Evolutionary conservation across 2,888 invertebrate species (phyloP).

Genomic region (Myopa tessellatipennis): DNA sequence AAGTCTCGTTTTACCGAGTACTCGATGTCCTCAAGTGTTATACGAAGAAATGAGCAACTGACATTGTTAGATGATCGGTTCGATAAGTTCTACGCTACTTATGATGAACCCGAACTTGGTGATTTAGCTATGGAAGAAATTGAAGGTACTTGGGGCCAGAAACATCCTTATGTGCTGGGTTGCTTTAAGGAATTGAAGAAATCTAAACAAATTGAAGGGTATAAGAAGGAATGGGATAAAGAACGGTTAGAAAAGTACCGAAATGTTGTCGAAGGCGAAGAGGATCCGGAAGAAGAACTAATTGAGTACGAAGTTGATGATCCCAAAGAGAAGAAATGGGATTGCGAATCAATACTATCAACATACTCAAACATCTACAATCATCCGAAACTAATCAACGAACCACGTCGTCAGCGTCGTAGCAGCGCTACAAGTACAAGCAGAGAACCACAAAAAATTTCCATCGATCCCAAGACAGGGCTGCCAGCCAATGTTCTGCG

Average conservation of each 20-base stretch:
- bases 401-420: slow-evolving; percentile 70
- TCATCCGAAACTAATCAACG: slow-evolving; percentile 88
- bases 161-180: slow-evolving; percentile 76
- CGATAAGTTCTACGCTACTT: slow-evolving; percentile 86
- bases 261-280: slow-evolving; percentile 66
- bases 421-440: slow-evolving; percentile 40
- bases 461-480: slow-evolving; percentile 79
- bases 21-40: slow-evolving; percentile 92
- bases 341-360: slow-evolving; percentile 90
- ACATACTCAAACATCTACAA: slow-evolving; percentile 93
- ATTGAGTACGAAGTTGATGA: slow-evolving; percentile 74
- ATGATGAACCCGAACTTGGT: slow-evolving; percentile 90
- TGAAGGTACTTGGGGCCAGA: slow-evolving; percentile 72
- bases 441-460: slow-evolving; percentile 70
- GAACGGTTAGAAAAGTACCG: slow-evolving; percentile 61
- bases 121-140: slow-evolving; percentile 91
- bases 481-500: slow-evolving; percentile 77
- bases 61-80: slow-evolving; percentile 87
- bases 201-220: slow-evolving; percentile 70
- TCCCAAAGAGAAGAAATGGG: slow-evolving; percentile 80
- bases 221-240: slow-evolving; percentile 73
- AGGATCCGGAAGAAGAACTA: slow-evolving; percentile 72
- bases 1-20: slow-evolving; percentile 92
- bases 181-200: slow-evolving; percentile 82
- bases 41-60: slow-evolving; percentile 85